Evolutionary conservation across 2,113 vertebrate genomes (phyloP).

Genomic region (Oceanites oceanicus): DNA sequence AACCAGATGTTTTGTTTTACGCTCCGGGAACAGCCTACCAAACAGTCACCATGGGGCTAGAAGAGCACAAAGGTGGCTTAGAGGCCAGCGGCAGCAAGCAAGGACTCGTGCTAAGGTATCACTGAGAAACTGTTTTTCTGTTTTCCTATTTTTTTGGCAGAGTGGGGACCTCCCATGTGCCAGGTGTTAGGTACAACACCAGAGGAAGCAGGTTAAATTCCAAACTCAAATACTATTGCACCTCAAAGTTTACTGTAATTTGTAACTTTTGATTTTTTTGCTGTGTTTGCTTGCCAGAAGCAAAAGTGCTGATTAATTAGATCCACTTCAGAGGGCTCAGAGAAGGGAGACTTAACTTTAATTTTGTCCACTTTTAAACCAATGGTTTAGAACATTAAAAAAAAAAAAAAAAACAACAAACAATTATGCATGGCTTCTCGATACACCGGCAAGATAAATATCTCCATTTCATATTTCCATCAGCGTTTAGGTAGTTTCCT

Average conservation of each 20-base stretch:
- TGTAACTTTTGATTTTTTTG: not conserved
- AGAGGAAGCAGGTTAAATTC: not conserved
- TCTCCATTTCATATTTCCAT: constrained; percentile 67
- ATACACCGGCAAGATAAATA: not conserved
- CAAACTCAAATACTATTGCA: not conserved
- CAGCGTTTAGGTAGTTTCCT: constrained; percentile 71
- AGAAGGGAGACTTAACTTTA: not conserved
- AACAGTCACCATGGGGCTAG: not conserved
- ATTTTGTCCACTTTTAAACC: not conserved
- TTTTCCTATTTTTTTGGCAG: not conserved
- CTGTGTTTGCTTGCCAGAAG: not conserved
- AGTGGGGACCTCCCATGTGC: not conserved
- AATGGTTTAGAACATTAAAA: constrained; percentile 23
- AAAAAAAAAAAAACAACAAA: no score
- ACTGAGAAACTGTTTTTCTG: not conserved
- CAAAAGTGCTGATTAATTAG: not conserved
- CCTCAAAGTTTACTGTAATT: not conserved
- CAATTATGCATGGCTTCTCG: not conserved
- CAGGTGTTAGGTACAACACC: not conserved
- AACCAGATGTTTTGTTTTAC: constrained; percentile 47
- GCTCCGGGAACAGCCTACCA: not conserved
- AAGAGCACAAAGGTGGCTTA: not conserved
- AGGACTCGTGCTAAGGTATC: not conserved
- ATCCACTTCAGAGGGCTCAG: not conserved
- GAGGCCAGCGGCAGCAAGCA: not conserved